Conservation (phyloP, 2,888 invertebrate genomes). For the Sesamia inferens region DNA sequence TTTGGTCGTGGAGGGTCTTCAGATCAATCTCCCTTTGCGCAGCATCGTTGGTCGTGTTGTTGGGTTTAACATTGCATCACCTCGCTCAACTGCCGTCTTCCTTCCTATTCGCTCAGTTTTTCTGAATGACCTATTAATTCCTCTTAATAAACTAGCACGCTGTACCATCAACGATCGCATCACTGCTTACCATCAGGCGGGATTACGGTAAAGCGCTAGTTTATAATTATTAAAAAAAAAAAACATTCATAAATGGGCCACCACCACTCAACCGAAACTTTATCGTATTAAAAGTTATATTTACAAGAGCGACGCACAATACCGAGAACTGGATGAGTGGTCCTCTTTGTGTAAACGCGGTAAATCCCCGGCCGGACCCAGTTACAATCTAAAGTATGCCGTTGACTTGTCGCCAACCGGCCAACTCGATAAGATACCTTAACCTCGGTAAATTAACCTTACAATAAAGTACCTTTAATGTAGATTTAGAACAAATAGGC, state of each 20-base stretch:
- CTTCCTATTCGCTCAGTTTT: no score
- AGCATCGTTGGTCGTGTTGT: no score
- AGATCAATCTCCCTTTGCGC: no score
- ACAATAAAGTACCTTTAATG: not conserved
- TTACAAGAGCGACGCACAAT: not conserved
- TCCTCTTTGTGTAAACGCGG: not conserved
- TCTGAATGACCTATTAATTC: no score
- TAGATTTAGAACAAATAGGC: constrained; percentile 3
- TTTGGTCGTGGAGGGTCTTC: no score
- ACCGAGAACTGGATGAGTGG: not conserved
- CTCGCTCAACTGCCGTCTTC: no score
- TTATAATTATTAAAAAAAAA: no score
- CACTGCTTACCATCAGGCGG: no score
- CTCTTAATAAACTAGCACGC: no score
- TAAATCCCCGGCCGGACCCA: constrained; percentile 22
- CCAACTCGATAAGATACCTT: constrained; percentile 12
- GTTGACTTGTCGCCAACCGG: not conserved
- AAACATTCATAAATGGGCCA: not conserved
- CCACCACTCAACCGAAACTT: not conserved
- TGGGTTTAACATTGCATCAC: no score
- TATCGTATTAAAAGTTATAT: not conserved
- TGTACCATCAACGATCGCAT: no score
- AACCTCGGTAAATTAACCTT: constrained; percentile 11
- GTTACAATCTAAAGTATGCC: not conserved
- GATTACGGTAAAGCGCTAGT: no score